Evolutionary conservation across 2,888 invertebrate species (phyloP), one percentile per base, ranked within the genome.

Genomic region (Dolichomitus sp.): DNA sequence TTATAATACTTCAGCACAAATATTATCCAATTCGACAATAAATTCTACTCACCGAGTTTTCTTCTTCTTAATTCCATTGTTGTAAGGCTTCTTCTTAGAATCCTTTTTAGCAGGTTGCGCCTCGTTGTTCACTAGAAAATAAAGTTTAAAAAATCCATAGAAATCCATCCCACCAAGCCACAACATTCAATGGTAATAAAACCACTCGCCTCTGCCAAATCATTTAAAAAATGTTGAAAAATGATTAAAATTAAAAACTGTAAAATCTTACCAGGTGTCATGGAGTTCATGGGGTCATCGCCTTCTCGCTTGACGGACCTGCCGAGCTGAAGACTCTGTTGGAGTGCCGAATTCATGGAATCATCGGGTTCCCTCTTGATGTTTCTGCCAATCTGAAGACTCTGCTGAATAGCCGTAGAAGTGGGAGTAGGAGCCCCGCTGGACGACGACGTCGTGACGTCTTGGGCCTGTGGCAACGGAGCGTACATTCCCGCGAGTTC

Each of bases 61-160:
- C 94, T 98, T 98, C 94, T 98, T 98, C 93, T 98, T 98, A 48
- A 97, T 97, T 69, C 97, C 97, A 92, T 97, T 97, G 89, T 97
- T 97, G 92, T 97, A 97, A 88, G 95, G 95, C 93, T 97, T 98
- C 94, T 98, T 97, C 93, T 97, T 97, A 66, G 96, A 97, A 90
- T 97, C 97, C 85, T 95, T 96, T 89, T 95, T 95, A 11, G 92
- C 91, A 3, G 95, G 92, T 72, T 92, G 94, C 0, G 90, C 89
- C 69, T 93, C 93, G 78, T 87, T 91, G 70, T 86, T 92, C 45
- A 92, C 93, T 93, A 86, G 0, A 88, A 90, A 48, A 48, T 65
- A 52, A 52, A 50, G 19, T 7, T 9, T 30, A 52, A n/a, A 19
- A 27, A 61, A 65, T 17, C 4, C 6, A 65, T 66, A 66, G 50